Evolutionary conservation across 1,140 invertebrate genomes (phyloP).

Genomic region (Zophobas atratus): DNA sequence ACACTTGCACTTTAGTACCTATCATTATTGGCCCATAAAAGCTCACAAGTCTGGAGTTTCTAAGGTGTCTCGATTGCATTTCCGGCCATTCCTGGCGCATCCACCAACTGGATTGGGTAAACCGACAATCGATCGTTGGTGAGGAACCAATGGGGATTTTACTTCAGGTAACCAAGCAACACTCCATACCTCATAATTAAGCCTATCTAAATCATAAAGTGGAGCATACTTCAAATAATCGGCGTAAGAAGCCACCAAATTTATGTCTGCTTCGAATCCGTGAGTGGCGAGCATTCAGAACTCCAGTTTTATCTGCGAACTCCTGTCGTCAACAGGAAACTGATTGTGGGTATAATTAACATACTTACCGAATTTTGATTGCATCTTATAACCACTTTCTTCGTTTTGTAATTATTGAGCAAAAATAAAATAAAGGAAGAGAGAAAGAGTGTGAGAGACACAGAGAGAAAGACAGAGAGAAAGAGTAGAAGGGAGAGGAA

Average conservation of each 20-base stretch:
- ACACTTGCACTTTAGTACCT: slow-evolving; percentile 12
- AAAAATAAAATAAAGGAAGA: too few species aligned
- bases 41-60: slow-evolving; percentile 14
- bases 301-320: too few species aligned
- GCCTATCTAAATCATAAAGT: slow-evolving; percentile 35
- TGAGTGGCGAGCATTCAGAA: too few species aligned
- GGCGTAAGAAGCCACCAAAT: neutral
- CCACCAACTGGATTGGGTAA: slow-evolving; percentile 48
- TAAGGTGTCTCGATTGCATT: slow-evolving; percentile 51
- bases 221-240: slow-evolving; percentile 6
- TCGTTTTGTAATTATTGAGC: too few species aligned
- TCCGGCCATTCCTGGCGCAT: slow-evolving; percentile 57
- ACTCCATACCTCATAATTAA: slow-evolving; percentile 40
- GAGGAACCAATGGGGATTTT: slow-evolving; percentile 42
- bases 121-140: slow-evolving; percentile 41
- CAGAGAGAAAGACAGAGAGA: too few species aligned
- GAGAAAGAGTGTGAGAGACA: too few species aligned
- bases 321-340: too few species aligned
- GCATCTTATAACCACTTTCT: too few species aligned
- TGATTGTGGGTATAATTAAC: too few species aligned
- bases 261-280: too few species aligned
- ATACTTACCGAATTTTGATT: too few species aligned
- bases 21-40: slow-evolving; percentile 21
- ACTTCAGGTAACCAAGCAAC: slow-evolving; percentile 48
- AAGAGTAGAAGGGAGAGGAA: too few species aligned